Base-by-base conservation (phyloP, 1,140 invertebrate species). In the Ooceraea biroi region DNA sequence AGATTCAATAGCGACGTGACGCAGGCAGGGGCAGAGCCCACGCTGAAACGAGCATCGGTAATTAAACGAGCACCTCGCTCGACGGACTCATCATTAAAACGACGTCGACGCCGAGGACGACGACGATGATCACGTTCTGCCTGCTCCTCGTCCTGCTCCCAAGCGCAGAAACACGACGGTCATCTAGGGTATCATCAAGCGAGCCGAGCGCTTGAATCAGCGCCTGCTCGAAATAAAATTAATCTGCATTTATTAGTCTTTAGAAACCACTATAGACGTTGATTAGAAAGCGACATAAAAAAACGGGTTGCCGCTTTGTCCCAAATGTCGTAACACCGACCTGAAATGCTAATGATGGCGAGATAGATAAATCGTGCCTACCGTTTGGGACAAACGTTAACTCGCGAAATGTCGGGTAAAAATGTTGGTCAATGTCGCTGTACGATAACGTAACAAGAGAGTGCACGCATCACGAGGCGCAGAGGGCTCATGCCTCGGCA, bases 31-130 rank as follows among this genome's bases (percentile, higher is more conserved):
- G 71, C 41, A 61, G 74, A 68, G 84, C 87, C 82, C 85, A 90
- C 88, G 85, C 89, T 84, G 85, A 69, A 83, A 84, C 85, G 76
- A 86, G 74, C 74, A 87, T 88, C 86, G 88, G 86, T 90, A 91
- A 91, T 91, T 91, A 90, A 90, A 91, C 88, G 85, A 66, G 82
- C 77, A 88, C 87, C 74, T 89, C 83, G 66, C 12, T 52, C 30
- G 65, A 58, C 73, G 57, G 25, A 76, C 68, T 72, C 61, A 27
- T 57, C 83, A 73, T 52, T 50, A 68, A 82, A 73, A 73, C 69
- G 41, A 44, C 65, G 52, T 48, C 30, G n/a, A 61, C 19, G 41
- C 27, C 55, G 55, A 41, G 25, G 68, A 80, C 48, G 41, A 46
- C 27, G 73, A 19, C 3, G 52, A 76, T 22, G 12, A 63, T 63